phyloP scores from a whole-genome alignment of 2,888 invertebrate genomes.

The Mesorhabditis belari region DNA sequence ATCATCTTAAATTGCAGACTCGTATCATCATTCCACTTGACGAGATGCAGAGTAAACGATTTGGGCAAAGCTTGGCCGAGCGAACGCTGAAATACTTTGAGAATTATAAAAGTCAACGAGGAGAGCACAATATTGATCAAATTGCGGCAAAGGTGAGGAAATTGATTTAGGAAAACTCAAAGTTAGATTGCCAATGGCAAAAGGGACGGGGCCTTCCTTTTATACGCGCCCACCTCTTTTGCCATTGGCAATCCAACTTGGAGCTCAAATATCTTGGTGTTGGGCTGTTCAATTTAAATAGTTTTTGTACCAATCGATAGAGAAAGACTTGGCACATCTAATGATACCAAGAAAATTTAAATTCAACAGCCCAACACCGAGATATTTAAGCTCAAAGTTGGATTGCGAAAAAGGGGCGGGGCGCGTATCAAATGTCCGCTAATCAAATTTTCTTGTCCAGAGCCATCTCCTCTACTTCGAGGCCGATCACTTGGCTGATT shows the following conservation, averaged over 20 bases:
- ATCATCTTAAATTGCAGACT: constrained; percentile 18
- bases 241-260: too few relatives aligned
- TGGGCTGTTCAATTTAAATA: too few relatives aligned
- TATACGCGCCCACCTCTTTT: too few relatives aligned
- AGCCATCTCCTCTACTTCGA: constrained; percentile 48
- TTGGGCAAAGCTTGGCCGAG: constrained; percentile 26
- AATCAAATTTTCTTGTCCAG: constrained; percentile 16
- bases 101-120: constrained; percentile 30
- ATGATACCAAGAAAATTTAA: too few relatives aligned
- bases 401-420: too few relatives aligned
- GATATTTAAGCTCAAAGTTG: too few relatives aligned
- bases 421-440: background rate
- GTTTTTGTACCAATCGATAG: too few relatives aligned
- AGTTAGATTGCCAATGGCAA: too few relatives aligned
- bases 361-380: too few relatives aligned
- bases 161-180: background rate
- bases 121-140: constrained; percentile 36
- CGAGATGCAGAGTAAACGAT: constrained; percentile 12
- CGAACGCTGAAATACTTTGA: constrained; percentile 41
- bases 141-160: constrained; percentile 34
- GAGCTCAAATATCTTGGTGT: too few relatives aligned
- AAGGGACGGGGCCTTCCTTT: too few relatives aligned
- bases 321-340: too few relatives aligned
- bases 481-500: constrained; percentile 43
- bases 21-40: constrained; percentile 37